These are phyloP conservation scores for Clavelina lepadiformis DNA, from an alignment of 23 tunicate genomes.

Conservation along the genomic window DNA sequence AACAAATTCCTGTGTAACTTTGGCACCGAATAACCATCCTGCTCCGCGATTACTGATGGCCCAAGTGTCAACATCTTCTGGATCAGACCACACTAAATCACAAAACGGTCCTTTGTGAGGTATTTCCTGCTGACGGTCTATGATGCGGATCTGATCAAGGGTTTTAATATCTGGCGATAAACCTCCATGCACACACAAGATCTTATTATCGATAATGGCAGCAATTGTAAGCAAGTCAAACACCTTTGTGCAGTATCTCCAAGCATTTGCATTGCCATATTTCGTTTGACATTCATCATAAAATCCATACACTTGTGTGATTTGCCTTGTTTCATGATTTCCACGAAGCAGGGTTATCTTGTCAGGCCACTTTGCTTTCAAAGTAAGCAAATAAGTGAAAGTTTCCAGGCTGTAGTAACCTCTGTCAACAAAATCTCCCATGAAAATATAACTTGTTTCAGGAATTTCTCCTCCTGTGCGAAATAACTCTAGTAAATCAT, in stretches of 20 bases:
- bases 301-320: slow-evolving; percentile 98
- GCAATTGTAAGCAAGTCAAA: slow-evolving; percentile 94
- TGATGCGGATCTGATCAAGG: slow-evolving; percentile 90
- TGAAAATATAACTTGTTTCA: slow-evolving; percentile 87
- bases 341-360: slow-evolving; percentile 89
- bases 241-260: slow-evolving; percentile 98
- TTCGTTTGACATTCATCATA: slow-evolving; percentile 95
- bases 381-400: slow-evolving; percentile 70
- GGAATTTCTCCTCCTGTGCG: slow-evolving; percentile 97
- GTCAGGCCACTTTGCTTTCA: slow-evolving; percentile 85
- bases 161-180: slow-evolving; percentile 88
- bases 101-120: slow-evolving; percentile 98
- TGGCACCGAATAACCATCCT: slow-evolving; percentile 93
- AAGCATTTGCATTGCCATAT: slow-evolving; percentile 94
- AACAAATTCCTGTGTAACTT: slow-evolving; percentile 87
- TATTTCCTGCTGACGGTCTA: slow-evolving; percentile 92
- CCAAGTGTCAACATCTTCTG: slow-evolving; percentile 93
- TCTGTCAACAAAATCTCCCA: slow-evolving; percentile 98
- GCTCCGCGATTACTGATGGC: slow-evolving; percentile 88
- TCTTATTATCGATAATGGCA: slow-evolving; percentile 87
- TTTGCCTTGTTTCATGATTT: slow-evolving; percentile 95
- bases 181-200: slow-evolving; percentile 97
- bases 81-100: slow-evolving; percentile 98
- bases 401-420: slow-evolving; percentile 98
- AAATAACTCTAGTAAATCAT: slow-evolving; percentile 90